phyloP scores from a whole-genome alignment of 2,113 vertebrate species.

The Podilymbus podiceps region DNA sequence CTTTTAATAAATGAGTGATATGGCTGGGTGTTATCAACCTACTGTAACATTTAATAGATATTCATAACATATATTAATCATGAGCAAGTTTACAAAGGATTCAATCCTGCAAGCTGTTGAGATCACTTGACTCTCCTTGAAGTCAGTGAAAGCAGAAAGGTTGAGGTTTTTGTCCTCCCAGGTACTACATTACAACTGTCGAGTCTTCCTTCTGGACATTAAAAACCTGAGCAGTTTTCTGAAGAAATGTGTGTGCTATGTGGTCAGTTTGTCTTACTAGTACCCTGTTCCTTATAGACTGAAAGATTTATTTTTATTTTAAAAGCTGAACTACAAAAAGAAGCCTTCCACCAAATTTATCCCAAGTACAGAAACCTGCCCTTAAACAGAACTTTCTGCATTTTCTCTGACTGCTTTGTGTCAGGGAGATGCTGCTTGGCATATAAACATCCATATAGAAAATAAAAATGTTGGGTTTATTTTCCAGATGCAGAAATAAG shows the following conservation, averaged over 20 bases:
- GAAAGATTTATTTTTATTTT: background rate
- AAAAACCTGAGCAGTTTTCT: background rate
- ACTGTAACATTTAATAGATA: slow-evolving; percentile 65
- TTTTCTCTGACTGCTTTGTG: background rate
- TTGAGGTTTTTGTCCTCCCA: background rate
- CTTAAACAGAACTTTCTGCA: slow-evolving; percentile 1
- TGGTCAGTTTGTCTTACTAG: background rate
- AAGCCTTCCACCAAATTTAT: background rate
- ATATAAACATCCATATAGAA: background rate
- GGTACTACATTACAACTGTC: background rate
- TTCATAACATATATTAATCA: slow-evolving; percentile 66
- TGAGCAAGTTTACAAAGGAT: slow-evolving; percentile 36
- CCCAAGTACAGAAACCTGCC: background rate
- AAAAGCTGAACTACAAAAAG: background rate
- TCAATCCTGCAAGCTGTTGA: background rate
- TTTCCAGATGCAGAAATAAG: slow-evolving; percentile 37
- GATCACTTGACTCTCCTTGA: background rate
- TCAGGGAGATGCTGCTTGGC: background rate
- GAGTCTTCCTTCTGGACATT: background rate
- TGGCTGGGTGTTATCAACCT: slow-evolving; percentile 61
- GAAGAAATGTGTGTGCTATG: background rate
- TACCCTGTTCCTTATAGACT: background rate
- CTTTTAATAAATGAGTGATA: slow-evolving; percentile 66
- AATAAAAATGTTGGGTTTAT: slow-evolving; percentile 13
- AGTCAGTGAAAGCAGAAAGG: background rate